phyloP scores from a whole-genome alignment of 2,113 vertebrate species.

The Pterocles burchelli region DNA sequence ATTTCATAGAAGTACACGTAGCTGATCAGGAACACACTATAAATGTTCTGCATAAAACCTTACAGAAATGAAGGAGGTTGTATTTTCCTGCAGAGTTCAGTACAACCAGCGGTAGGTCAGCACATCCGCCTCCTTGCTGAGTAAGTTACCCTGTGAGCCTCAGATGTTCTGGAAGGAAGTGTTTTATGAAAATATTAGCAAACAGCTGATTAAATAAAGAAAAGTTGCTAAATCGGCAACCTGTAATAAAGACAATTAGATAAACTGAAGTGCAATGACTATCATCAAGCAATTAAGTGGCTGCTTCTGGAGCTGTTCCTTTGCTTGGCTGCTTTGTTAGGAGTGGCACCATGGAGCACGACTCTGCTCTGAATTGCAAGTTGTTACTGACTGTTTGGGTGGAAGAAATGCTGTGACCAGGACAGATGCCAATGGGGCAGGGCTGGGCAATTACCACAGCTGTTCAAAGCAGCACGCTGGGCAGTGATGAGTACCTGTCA shows the following conservation, averaged over 20 bases:
- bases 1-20: background rate
- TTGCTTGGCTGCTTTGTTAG: conserved; percentile 15
- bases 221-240: background rate
- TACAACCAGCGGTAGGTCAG: background rate
- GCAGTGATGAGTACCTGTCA: conserved; percentile 1
- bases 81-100: background rate
- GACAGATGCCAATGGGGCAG: conserved; percentile 9
- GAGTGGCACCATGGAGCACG: background rate
- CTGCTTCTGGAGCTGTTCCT: background rate
- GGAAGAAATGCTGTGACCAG: conserved; percentile 6
- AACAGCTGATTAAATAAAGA: background rate
- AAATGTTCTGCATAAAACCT: background rate
- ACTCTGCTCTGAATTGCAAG: background rate
- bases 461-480: background rate
- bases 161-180: background rate
- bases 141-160: background rate
- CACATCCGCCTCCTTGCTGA: background rate
- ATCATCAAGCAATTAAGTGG: conserved; percentile 13
- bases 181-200: background rate
- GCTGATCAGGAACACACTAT: background rate
- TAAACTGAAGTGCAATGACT: background rate
- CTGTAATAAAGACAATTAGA: background rate
- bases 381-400: background rate
- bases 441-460: background rate
- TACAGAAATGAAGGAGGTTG: background rate